Base-by-base conservation (phyloP, 1,140 invertebrate species). In the Pteromalus puparum region DNA sequence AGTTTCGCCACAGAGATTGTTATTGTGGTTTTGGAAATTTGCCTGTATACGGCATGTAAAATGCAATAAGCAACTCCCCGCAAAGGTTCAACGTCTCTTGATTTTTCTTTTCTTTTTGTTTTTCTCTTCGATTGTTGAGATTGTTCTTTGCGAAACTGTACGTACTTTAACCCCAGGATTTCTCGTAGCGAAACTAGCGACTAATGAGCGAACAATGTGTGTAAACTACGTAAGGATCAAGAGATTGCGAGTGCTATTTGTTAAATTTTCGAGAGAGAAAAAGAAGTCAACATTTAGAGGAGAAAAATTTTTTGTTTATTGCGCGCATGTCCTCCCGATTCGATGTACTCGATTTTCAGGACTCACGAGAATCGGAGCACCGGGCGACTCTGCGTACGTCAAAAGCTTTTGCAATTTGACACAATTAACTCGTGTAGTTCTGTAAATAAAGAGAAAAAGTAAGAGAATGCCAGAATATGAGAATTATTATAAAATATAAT, bases 401-500 rank as follows among this genome's bases (percentile, higher is more conserved):
- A 38, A 85, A 61, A 85, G 65, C 78, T 85, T 81, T 81, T 85
- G 38, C 78, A 81, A 84, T 48, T 28, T n/a, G 70, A 72, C 53
- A 68, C 15, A 28, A 77, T 81, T 53, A 21, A 81, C 24, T 85
- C 84, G 84, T 85, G 84, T 75, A 77, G 84, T 77, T 85, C 81
- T 80, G 81, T 87, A 88, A 87, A 84, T 86, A 80, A 85, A 87
- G 68, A 75, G 75, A 61, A 61, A 85, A 83, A 84, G 83, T 80
- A 85, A 68, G 34, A 72, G 78, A 77, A 81, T 77, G 65, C 30
- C 30, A 76, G 53, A 84, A 70, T 80, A 79, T 80, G 53, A 74
- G 30, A 81, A 85, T 88, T 86, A 86, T 89, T 89, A 87, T 88
- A 78, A 91, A 90, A 90, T 90, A 91, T 90, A 91, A 89, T 76